Base-by-base conservation (phyloP, 1,140 invertebrate species). In the Diorhabda carinulata region DNA sequence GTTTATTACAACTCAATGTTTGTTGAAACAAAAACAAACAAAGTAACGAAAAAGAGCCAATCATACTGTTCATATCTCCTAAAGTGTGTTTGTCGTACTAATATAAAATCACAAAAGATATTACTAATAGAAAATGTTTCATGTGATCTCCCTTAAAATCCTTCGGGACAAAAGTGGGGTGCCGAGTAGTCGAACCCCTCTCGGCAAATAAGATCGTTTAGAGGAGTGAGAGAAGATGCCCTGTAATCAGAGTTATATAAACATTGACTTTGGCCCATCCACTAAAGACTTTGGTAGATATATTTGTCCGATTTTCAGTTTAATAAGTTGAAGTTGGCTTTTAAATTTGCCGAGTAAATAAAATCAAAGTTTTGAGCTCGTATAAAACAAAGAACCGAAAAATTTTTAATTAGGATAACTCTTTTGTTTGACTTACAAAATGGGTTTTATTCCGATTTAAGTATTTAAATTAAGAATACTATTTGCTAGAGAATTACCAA, bases 201-300 rank as follows among this genome's bases (percentile, higher is more conserved):
- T 69, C 43, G 58, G 59, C 67, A 69, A 72, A 72, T 69, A 69
- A 61, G 44, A 61, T 44, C 67, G 67, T 64, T 45, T 52, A 60
- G 65, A 72, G 68, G 67, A 72, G 64, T 45, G 62, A 64, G 61
- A 72, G 68, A 62, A 72, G 70, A 69, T 60, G 58, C 64, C 64
- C 43, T 45, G 62, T 68, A 69, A 72, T 69, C 68, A 68, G 63
- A 63, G 62, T 43, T 72, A 42, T 67, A 64, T 64, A 72, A 72
- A 72, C 70, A 72, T 72, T 72, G 70, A 72, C 70, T 69, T 69
- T 72, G 59, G 63, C 59, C 62, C 64, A 58, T 66, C 58, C 61
- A 62, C 65, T 58, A 69, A 72, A 64, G 67, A 72, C 58, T 52
- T 58, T 52, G 56, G 70, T 72, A 68, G 69, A 69, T 72, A 58